These are phyloP conservation scores for Enhydra lutris DNA, from an alignment of 2,113 vertebrate genomes.

Conservation along the genomic window DNA sequence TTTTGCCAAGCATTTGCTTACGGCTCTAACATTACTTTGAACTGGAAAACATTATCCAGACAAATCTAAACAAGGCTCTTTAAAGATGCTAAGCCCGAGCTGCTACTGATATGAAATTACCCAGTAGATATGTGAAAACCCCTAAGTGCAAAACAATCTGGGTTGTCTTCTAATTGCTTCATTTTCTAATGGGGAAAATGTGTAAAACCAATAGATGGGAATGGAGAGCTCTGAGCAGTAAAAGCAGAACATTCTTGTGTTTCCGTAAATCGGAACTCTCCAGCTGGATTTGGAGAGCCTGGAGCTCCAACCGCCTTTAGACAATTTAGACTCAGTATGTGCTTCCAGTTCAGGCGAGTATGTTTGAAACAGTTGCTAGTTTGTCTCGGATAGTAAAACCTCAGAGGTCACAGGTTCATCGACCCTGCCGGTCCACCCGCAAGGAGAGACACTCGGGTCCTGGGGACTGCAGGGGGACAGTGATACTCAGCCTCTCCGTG, in stretches of 20 bases:
- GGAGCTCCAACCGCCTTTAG: background rate
- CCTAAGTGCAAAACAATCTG: background rate
- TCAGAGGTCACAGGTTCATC: background rate
- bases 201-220: background rate
- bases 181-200: background rate
- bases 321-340: background rate
- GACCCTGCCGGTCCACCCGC: background rate
- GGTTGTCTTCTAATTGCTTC: background rate
- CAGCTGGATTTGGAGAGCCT: background rate
- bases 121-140: background rate
- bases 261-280: background rate
- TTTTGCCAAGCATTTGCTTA: background rate
- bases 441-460: background rate
- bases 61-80: background rate
- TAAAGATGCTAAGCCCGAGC: background rate
- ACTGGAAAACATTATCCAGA: constrained; percentile 6
- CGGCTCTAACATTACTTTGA: background rate
- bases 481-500: background rate
- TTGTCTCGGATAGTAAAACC: background rate
- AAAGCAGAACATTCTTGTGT: background rate
- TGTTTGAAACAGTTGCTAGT: background rate
- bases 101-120: background rate
- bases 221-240: background rate
- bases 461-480: background rate
- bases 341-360: background rate